phyloP scores from a whole-genome alignment of 1,140 invertebrate species.

The Drosophila punjabiensis region DNA sequence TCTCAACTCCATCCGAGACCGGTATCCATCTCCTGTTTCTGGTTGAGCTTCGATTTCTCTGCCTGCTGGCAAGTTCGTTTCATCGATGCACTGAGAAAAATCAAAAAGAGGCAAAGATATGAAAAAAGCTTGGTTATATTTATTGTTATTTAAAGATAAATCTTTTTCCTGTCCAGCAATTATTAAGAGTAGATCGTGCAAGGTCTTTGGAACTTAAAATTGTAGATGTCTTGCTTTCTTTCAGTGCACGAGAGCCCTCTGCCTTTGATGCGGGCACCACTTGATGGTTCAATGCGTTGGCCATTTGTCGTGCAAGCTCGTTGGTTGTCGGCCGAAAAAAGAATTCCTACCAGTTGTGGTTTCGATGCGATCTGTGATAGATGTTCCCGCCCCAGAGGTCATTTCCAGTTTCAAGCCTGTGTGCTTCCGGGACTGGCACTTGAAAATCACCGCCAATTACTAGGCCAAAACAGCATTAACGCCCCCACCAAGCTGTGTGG shows the following conservation, averaged over 20 bases:
- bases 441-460: constrained; percentile 37
- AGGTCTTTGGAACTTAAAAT: not conserved
- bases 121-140: not conserved
- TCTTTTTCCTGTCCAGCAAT: not conserved
- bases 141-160: not conserved
- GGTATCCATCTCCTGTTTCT: constrained; percentile 19
- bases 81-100: constrained; percentile 13
- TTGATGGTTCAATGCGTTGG: constrained; percentile 37
- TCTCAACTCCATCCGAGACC: constrained; percentile 15
- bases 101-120: no score
- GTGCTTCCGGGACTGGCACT: not conserved
- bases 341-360: constrained; percentile 11
- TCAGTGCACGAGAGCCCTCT: not conserved
- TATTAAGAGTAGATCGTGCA: no score
- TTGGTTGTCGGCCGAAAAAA: constrained; percentile 5
- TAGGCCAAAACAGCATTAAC: constrained; percentile 31
- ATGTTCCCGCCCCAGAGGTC: constrained; percentile 4
- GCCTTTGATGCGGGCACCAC: constrained; percentile 2
- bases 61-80: constrained; percentile 8
- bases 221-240: not conserved
- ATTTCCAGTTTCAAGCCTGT: constrained; percentile 7
- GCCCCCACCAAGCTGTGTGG: constrained; percentile 3
- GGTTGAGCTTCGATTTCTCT: constrained; percentile 1
- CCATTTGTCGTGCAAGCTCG: constrained; percentile 26
- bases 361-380: not conserved